A percentile compares a stretch with the other conserved stretches of the same genome.
Evolutionary conservation across 30 jellyfish, hydroid and myxozoan species (phyloP).

Genomic region (Phacellophora camtschatica): DNA sequence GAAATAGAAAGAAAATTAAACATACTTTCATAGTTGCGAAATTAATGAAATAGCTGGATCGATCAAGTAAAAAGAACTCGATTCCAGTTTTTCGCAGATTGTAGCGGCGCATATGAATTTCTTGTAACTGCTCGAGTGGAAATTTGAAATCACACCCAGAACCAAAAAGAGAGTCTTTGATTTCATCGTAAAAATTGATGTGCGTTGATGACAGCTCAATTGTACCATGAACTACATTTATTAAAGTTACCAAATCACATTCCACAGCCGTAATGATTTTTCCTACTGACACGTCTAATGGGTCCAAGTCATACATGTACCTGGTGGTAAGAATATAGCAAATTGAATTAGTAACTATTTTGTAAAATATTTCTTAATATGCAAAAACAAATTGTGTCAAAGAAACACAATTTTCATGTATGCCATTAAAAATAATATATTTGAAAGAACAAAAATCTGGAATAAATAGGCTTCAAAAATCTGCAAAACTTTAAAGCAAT

Average conservation of each 20-base stretch:
- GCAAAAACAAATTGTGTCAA: no score
- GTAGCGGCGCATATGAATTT: constrained; percentile 77
- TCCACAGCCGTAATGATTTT: constrained; percentile 19
- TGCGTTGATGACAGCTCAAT: constrained; percentile 80
- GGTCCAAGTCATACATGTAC: constrained; percentile 69
- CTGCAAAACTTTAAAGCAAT: no score
- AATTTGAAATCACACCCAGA: constrained; percentile 76
- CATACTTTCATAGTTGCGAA: constrained; percentile 56
- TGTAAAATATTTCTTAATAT: no score
- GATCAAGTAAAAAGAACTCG: constrained; percentile 81
- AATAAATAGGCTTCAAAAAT: no score
- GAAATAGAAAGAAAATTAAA: neutral
- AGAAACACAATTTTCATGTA: no score
- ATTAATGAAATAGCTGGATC: constrained; percentile 82
- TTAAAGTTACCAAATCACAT: constrained; percentile 72
- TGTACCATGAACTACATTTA: constrained; percentile 81
- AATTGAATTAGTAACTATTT: neutral
- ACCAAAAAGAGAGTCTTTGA: constrained; percentile 68
- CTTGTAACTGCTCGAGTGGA: constrained; percentile 82
- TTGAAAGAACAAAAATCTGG: no score
- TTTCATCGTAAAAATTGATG: constrained; percentile 77
- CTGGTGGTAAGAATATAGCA: constrained; percentile 1
- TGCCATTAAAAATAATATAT: no score
- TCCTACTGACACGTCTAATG: constrained; percentile 56
- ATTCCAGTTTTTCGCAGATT: constrained; percentile 82